Evolutionary conservation across 2,113 vertebrate genomes (phyloP), one percentile per base, ranked within the genome.

Genomic region (Platysternon megacephalum): DNA sequence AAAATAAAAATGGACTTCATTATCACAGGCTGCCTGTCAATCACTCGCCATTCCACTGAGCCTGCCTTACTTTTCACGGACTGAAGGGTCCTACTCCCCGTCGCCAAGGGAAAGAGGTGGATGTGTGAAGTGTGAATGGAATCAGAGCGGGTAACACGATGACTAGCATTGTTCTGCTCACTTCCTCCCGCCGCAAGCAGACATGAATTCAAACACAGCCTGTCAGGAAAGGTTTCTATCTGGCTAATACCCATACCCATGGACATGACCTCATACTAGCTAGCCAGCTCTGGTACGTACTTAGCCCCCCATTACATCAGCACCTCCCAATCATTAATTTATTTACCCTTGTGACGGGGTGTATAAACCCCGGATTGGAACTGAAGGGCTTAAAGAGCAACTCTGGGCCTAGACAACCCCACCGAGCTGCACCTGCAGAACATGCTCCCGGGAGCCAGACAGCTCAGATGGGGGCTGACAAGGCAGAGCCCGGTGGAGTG

Each of bases 1-100:
- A 96, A 84, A 84, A 89, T 95, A 94, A 90, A 94, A 95, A 88
- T 95, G 95, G 95, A 96, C 95, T 98, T 95, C 85, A 90, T 97
- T 94, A 97, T 95, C 56, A 68, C 61, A 58, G 52, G n/a, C 72
- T 88, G 93, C 78, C 93, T 97, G 94, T 95, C 90, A 89, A n/a
- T 94, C 96, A 95, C 42, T 86, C 3, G 7, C 42, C 3, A 5
- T 24, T 84, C 87, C 83, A 89, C 52, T 46, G 24, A 85, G 72
- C 8, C 87, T 91, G 48, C 58, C 53, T 90, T 6, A 1, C 68
- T 3, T 22, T n/a, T 79, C 56, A 21, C 48, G 2, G 2, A 4
- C 19, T 2, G 13, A 72, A 55, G 83, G 65, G 84, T 55, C 80
- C 24, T 49, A 0, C 1, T 10, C 35, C 4, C 42, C 4, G 3